Base-by-base conservation (phyloP, 2,113 vertebrate genomes). In the Rhodinocichla rosea region DNA sequence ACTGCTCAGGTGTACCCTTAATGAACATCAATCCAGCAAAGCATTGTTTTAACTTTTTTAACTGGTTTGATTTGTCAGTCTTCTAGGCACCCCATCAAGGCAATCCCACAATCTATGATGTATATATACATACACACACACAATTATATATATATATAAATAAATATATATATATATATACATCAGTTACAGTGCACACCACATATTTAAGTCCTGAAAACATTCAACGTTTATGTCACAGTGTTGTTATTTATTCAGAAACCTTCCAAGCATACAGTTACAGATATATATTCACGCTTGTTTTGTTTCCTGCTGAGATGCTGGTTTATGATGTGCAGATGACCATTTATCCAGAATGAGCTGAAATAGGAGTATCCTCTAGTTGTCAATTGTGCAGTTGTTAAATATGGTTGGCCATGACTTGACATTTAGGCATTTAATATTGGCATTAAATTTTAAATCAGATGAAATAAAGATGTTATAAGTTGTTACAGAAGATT, bases 371-470 rank as follows among this genome's bases (percentile, higher is more conserved):
- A 11, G 3, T 60, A 79, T 77, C 37, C 63, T 80, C 73, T 30
- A 40, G 37, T 53, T 71, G 14, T 52, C 45, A 80, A 15, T 10
- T 69, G 6, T 24, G 4, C 15, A 56, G 26, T 80, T 63, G 27
- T 85, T 86, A 94, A 89, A 24, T 53, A 78, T 67, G 32, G 20
- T 30, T 96, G 62, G 39, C 40, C 68, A 42, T 91, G 9, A 37
- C 56, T 89, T 94, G 77, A 92, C 74, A 87, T 96, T 94, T 96
- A 89, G 47, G 62, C 7, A 60, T 80, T 92, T 79, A 56, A n/a
- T 83, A 17, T 27, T 95, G 56, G 83, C 57, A 94, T 89, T 47
- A 82, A 88, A 49, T 52, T 91, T 44, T 59, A 87, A 79, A 27
- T 85, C 40, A 32, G 50, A 26, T 24, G 2, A 75, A 88, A 95